phyloP scores from a whole-genome alignment of 2,888 invertebrate species.

The Agrochola circellaris region DNA sequence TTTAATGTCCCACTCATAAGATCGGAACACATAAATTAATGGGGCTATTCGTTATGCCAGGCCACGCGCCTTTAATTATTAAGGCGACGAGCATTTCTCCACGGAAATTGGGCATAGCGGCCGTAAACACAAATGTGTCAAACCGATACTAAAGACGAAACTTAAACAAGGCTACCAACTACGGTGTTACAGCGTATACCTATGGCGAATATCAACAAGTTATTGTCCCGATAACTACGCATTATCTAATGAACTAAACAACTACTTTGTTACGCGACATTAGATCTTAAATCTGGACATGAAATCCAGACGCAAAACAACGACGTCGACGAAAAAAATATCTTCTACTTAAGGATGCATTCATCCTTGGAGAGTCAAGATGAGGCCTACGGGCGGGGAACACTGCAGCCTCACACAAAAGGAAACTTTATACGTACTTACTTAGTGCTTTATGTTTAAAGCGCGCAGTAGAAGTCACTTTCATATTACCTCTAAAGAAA shows the following conservation, averaged over 20 bases:
- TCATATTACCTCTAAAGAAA: conserved; percentile 64
- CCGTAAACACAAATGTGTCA: conserved; percentile 51
- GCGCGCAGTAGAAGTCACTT: conserved; percentile 57
- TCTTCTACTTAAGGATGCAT: conserved; percentile 59
- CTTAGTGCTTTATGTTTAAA: conserved; percentile 49
- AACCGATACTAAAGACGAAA: conserved; percentile 53
- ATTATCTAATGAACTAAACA: conserved; percentile 6
- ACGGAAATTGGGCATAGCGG: conserved; percentile 49
- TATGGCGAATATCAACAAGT: conserved; percentile 56
- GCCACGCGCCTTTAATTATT: conserved; percentile 74
- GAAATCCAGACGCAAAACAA: conserved; percentile 41
- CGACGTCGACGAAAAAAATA: conserved; percentile 43
- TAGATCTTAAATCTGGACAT: conserved; percentile 21
- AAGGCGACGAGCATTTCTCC: conserved; percentile 57
- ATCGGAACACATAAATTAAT: conserved; percentile 84
- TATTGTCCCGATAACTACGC: conserved; percentile 32
- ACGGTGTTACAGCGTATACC: conserved; percentile 15
- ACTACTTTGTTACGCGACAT: conserved; percentile 24
- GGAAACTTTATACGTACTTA: conserved; percentile 62
- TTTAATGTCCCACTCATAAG: conserved; percentile 84
- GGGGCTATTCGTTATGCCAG: conserved; percentile 82
- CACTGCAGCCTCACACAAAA: conserved; percentile 58
- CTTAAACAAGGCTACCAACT: conserved; percentile 42
- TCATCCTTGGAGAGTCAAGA: conserved; percentile 63
- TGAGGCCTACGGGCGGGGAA: conserved; percentile 62